Evolutionary conservation across 2,113 vertebrate genomes (phyloP), one percentile per base, ranked within the genome.

Genomic region (Archocentrus centrarchus): DNA sequence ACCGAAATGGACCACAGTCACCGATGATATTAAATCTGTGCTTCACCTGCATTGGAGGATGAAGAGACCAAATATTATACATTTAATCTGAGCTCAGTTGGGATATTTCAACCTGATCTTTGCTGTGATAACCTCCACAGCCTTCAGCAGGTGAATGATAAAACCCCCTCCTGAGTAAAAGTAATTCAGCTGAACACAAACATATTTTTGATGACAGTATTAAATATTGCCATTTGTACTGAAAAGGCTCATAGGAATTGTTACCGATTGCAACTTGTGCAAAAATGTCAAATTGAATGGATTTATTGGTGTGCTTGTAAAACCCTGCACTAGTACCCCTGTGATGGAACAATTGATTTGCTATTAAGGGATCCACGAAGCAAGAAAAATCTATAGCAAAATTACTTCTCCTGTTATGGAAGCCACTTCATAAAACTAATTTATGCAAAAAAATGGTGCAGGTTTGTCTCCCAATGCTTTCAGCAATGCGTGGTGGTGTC

Each of bases 401-500:
- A 55, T 32, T 50, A 32, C 59, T 7, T 58, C 37, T 70, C 37
- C 50, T 53, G 50, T 4, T 58, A 1, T 20, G 27, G 30, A 59
- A 64, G 24, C 27, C 3, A 79, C 73, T 39, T 76, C 1, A 60
- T 83, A 6, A 32, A 47, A 3, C 15, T 24, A 14, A 32, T 55
- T 85, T 82, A 50, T 76, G 15, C 59, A 79, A 79, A 24, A 24
- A 39, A 87, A 80, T 3, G 66, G 73, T 63, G 55, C 58, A 44
- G 3, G 50, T 88, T 90, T 89, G 76, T 92, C 84, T 90, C 64
- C 85, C 59, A 77, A 82, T 91, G 89, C 80, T 89, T 80, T 81
- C 47, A 88, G 90, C 90, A 93, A 90, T 93, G 89, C 86, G 79
- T 64, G 94, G 93, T 91, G 79, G 82, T 92, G 95, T 95, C 93